Base-by-base conservation (phyloP, 2,797 vertebrate genomes). In the Sebastes hopkinsi region DNA sequence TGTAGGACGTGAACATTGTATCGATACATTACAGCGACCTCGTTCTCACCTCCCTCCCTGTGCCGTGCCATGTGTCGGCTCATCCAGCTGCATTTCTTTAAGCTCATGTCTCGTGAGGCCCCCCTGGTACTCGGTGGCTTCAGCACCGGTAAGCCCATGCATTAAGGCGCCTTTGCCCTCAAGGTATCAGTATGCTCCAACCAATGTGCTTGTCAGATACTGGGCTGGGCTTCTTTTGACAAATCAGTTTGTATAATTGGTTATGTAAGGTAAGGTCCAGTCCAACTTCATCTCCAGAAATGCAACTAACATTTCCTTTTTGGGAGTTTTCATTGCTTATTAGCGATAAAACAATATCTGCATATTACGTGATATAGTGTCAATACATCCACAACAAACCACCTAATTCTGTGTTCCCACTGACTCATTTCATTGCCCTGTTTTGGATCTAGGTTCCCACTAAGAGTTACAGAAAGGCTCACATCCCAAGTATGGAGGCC, bases 381-480 rank as follows among this genome's bases (percentile, higher is more conserved):
- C 8, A 9, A 29, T 9, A 34, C 25, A 59, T 72, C 6, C 38
- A 62, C 18, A 58, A 72, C 46, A 78, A 65, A 61, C 23, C 9
- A 54, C 36, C 18, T 23, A 56, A 61, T 61, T 60, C 14, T 61
- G 54, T 52, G 10, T 50, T 50, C 10, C 10, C 59, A 29, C n/a
- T 66, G 65, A 66, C 6, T 12, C 42, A 22, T 65, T 68, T 72
- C 34, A 75, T 22, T 61, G 22, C 7, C 34, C 30, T 9, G 34
- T 67, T 58, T 77, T 23, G 72, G 29, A 65, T 59, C 54, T 52
- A 18, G 34, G 50, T 52, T 68, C 59, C n/a, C 30, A 68, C 36
- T 60, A 58, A 82, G 25, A 60, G 34, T 75, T 69, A 69, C 52
- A 61, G 32, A 62, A 72, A 22, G 13, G 46, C 32, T 65, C 56